Evolutionary conservation across 2,797 vertebrate species (phyloP).

Genomic region (Lepilemur ruficaudatus): DNA sequence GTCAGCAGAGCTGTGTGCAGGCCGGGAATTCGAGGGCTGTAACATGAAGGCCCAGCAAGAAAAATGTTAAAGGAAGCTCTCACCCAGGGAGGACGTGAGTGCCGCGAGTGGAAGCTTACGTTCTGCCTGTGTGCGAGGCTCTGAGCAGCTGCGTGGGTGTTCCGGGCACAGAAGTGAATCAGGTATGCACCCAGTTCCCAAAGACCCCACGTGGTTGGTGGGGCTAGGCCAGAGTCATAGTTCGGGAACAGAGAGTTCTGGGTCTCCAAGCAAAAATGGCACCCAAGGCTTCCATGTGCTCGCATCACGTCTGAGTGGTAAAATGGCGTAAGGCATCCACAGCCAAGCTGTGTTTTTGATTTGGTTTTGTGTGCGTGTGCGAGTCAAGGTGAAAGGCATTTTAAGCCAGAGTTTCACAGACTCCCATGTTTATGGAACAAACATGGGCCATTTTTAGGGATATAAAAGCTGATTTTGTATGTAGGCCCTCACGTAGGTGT

Average conservation of each 20-base stretch:
- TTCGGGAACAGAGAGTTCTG: no score
- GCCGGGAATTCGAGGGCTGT: conserved; percentile 88
- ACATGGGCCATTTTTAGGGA: background rate
- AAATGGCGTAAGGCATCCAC: background rate
- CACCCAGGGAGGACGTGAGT: accelerated
- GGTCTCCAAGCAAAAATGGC: background rate
- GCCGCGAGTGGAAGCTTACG: accelerated
- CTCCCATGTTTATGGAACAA: background rate
- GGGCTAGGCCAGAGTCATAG: no score
- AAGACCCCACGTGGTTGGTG: background rate
- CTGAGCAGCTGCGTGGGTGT: background rate
- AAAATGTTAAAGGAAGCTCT: background rate
- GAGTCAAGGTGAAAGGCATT: background rate
- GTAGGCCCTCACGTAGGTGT: background rate
- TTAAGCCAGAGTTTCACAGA: background rate
- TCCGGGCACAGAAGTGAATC: no score
- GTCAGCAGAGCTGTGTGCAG: conserved; percentile 89
- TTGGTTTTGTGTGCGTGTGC: background rate
- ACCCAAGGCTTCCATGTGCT: background rate
- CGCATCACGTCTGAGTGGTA: background rate
- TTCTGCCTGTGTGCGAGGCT: background rate
- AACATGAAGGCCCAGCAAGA: background rate
- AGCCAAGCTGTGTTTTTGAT: background rate
- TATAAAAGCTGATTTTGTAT: background rate
- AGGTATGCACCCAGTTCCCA: background rate